Conservation (phyloP, 2,888 invertebrate genomes). For the Plusia festucae region DNA sequence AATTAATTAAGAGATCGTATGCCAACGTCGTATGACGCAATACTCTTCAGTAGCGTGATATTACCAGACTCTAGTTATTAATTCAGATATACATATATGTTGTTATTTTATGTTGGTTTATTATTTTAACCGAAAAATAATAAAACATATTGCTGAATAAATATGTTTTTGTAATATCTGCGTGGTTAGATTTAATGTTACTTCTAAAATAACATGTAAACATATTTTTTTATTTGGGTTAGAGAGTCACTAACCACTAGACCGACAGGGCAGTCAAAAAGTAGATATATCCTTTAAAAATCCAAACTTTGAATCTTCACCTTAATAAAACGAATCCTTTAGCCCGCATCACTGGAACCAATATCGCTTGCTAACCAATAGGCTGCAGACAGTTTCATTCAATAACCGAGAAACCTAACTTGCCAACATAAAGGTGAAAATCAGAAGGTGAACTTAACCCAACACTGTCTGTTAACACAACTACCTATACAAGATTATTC, state of each 20-base stretch:
- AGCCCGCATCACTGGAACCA: neutral
- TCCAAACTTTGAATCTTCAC: neutral
- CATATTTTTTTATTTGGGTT: too few species aligned
- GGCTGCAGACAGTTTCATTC: neutral
- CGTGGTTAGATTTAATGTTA: too few species aligned
- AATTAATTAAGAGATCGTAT: neutral
- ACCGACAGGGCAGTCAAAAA: too few species aligned
- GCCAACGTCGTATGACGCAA: neutral
- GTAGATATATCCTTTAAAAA: too few species aligned
- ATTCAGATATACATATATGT: neutral
- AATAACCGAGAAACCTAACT: constrained; percentile 6
- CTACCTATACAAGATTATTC: too few species aligned
- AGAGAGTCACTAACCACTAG: too few species aligned
- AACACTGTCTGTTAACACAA: too few species aligned
- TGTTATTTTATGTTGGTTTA: neutral
- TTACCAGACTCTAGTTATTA: neutral
- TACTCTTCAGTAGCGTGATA: neutral
- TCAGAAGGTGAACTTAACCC: neutral
- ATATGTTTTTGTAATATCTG: too few species aligned
- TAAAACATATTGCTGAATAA: too few species aligned
- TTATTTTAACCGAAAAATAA: neutral
- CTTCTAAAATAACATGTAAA: too few species aligned
- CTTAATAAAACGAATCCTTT: neutral
- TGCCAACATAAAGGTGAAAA: neutral
- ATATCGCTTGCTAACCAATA: constrained; percentile 8